Percentiles rank a stretch among this genome's conserved stretches.
These are phyloP conservation scores for Poeciliopsis occidentalis DNA, from an alignment of 2,113 vertebrate species.

Conservation along the genomic window DNA sequence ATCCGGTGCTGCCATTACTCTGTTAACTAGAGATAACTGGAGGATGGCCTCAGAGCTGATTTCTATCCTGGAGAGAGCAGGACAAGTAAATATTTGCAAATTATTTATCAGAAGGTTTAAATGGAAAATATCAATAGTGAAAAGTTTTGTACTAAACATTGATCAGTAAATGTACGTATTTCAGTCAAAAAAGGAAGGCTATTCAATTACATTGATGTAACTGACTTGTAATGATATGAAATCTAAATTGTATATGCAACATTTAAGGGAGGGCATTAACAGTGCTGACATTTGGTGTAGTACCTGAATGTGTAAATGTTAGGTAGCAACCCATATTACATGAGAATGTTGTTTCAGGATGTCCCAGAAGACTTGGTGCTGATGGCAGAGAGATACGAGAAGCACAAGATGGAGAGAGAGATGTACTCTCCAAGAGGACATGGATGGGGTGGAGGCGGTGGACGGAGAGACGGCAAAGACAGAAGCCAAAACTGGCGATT, in stretches of 20 bases:
- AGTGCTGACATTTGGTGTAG: no score
- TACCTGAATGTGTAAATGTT: not conserved
- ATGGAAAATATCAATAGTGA: not conserved
- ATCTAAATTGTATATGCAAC: no score
- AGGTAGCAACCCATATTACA: not conserved
- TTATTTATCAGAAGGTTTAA: not conserved
- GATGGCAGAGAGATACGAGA: conserved; percentile 91
- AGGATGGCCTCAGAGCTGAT: conserved; percentile 88
- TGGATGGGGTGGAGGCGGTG: conserved; percentile 24
- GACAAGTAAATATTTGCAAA: conserved; percentile 77
- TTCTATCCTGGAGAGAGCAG: conserved; percentile 88
- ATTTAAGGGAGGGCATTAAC: no score
- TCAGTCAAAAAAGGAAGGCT: no score
- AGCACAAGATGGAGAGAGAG: conserved; percentile 82
- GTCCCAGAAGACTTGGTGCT: conserved; percentile 86
- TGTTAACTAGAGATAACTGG: conserved; percentile 91
- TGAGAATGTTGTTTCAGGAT: conserved; percentile 69
- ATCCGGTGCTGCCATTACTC: conserved; percentile 85
- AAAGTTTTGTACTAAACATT: no score
- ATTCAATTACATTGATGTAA: no score
- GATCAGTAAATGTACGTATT: no score
- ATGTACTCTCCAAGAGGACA: conserved; percentile 43
- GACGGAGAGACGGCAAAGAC: conserved; percentile 36
- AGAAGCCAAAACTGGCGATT: conserved; percentile 51
- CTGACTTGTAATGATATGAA: no score